Evolutionary conservation across 2,797 vertebrate genomes (phyloP), one percentile per base, ranked within the genome.

Genomic region (Hoplostethus mediterraneus): DNA sequence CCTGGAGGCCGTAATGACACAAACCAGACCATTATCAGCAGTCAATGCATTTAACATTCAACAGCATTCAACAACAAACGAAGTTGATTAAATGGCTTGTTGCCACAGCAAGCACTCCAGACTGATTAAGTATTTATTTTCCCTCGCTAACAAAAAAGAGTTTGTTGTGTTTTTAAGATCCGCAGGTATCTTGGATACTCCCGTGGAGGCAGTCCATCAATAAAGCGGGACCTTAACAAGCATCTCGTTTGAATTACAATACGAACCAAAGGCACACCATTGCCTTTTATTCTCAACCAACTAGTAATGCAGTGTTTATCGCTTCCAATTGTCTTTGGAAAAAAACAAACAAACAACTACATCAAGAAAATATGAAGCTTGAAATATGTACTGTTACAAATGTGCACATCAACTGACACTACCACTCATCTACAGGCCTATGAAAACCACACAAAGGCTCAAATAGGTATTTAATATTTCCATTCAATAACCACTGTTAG

Each of bases 81-180:
- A 47, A 67, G 71, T 79, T 90, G 89, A 91, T 90, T 87, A 85
- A 89, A 86, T 63, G 74, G 77, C 75, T 71, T 81, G 75, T 71
- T 7, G 52, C 60, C 58, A 2, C 75, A 73, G 83, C 71, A 44
- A 76, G 84, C 82, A 58, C 55, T 67, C 33, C 54, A 40, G 76
- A 73, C 81, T 86, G 88, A 88, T 87, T 82, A 72, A 89, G 79
- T 77, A 80, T 88, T 88, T 85, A 83, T 87, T 84, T 86, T 79
- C 76, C 67, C 48, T 28, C 0, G 0, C 80, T 61, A 77, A 85
- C 70, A 74, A 86, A 52, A 52, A 85, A 71, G 36, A 65, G 48
- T 60, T 66, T 72, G 72, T 62, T 77, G 74, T 82, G 71, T 79
- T 86, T 89, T 67, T 63, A 67, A 72, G 79, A 84, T 79, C 87